Evolutionary conservation across 2,888 invertebrate species (phyloP).

Genomic region (Anorthoa munda): DNA sequence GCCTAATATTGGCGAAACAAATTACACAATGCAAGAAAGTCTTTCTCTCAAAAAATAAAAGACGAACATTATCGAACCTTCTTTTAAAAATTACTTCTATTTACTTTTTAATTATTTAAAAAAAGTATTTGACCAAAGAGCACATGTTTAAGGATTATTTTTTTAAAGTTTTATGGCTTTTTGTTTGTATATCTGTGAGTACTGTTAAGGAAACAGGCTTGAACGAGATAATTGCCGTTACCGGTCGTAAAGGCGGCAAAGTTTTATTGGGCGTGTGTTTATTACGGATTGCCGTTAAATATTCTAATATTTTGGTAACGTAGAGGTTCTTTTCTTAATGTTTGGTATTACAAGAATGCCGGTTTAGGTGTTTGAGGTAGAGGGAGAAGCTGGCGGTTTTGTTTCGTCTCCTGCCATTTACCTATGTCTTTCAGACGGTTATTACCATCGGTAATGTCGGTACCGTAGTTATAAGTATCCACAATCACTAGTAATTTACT

Average conservation of each 20-base stretch:
- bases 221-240: slow-evolving; percentile 65
- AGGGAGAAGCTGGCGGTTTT: background rate
- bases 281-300: slow-evolving; percentile 68
- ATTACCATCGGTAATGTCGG: background rate
- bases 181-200: slow-evolving; percentile 62
- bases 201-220: slow-evolving; percentile 67
- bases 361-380: slow-evolving; percentile 22
- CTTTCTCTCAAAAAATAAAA: slow-evolving; percentile 60
- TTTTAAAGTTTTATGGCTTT: slow-evolving; percentile 50
- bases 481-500: background rate
- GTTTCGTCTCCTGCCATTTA: background rate
- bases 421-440: background rate
- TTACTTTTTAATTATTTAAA: slow-evolving; percentile 43
- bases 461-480: background rate
- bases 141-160: slow-evolving; percentile 39
- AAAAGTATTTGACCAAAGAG: slow-evolving; percentile 35
- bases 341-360: slow-evolving; percentile 37
- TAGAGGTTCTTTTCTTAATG: slow-evolving; percentile 25
- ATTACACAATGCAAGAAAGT: slow-evolving; percentile 51
- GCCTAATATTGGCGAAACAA: slow-evolving; percentile 50
- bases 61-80: slow-evolving; percentile 46
- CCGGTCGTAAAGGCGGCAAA: slow-evolving; percentile 58
- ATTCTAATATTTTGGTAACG: slow-evolving; percentile 62
- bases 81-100: slow-evolving; percentile 44
- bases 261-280: slow-evolving; percentile 63